Conservation (phyloP, 2,888 invertebrate species). For the Thecocarcelia acutangulata region DNA sequence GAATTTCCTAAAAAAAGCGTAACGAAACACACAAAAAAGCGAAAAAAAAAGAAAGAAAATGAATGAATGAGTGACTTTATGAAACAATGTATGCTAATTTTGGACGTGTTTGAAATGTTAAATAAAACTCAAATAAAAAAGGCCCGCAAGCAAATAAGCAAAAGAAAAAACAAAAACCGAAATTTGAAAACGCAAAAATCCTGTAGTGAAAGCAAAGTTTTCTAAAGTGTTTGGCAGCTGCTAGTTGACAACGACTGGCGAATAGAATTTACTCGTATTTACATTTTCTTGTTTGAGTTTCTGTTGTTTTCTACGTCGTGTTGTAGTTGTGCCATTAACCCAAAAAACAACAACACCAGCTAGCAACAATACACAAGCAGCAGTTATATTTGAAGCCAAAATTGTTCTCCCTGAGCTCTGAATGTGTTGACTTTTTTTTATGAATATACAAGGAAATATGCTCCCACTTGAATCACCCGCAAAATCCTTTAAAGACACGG, state of each 20-base stretch:
- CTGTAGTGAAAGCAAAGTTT: conserved; percentile 19
- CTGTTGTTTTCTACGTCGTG: neutral
- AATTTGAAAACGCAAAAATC: neutral
- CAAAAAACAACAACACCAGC: conserved; percentile 25
- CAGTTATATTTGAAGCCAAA: conserved; percentile 29
- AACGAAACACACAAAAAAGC: conserved; percentile 9
- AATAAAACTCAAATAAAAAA: conserved; percentile 23
- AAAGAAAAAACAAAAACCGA: neutral
- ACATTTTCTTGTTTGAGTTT: too few species aligned
- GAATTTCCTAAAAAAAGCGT: conserved; percentile 12
- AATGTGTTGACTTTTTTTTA: conserved; percentile 25
- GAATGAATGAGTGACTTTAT: conserved; percentile 19
- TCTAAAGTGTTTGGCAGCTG: conserved; percentile 34
- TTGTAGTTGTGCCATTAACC: conserved; percentile 56
- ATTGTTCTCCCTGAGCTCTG: neutral
- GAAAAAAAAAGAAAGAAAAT: neutral
- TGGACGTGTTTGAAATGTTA: conserved; percentile 56
- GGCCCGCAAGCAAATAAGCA: neutral
- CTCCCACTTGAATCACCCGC: conserved; percentile 6
- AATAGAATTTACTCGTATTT: conserved; percentile 39
- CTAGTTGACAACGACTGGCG: conserved; percentile 14
- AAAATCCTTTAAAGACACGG: neutral
- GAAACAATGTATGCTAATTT: conserved; percentile 60
- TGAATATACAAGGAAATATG: conserved; percentile 25
- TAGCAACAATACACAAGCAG: conserved; percentile 17